Evolutionary conservation across 2,797 vertebrate genomes (phyloP).

Genomic region (Scyliorhinus canicula): DNA sequence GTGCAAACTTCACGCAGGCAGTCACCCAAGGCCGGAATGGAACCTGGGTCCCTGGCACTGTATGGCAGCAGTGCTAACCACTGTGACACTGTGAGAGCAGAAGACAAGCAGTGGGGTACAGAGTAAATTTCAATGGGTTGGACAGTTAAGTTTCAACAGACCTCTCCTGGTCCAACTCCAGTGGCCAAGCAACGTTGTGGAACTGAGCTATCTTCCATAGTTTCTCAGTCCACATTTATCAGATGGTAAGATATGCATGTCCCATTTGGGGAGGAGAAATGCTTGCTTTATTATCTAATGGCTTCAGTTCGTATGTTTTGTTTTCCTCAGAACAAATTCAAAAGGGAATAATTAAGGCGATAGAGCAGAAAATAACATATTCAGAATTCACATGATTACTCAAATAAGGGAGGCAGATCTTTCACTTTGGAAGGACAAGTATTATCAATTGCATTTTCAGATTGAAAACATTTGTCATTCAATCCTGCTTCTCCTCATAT

Average conservation of each 20-base stretch:
- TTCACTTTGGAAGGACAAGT: background rate
- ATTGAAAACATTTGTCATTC: background rate
- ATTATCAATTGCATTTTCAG: background rate
- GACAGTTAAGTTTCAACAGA: background rate
- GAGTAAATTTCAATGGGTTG: background rate
- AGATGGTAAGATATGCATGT: background rate
- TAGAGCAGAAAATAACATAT: background rate
- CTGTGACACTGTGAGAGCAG: too few relatives aligned
- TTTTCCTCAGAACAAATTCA: background rate
- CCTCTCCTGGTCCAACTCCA: background rate
- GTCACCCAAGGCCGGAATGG: too few relatives aligned
- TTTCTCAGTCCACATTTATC: background rate
- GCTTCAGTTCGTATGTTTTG: background rate
- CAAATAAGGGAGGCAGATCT: background rate
- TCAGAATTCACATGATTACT: background rate
- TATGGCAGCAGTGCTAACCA: too few relatives aligned
- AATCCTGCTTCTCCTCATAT: too few relatives aligned
- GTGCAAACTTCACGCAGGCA: too few relatives aligned
- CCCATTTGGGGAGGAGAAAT: background rate
- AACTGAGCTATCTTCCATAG: background rate
- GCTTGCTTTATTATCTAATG: background rate
- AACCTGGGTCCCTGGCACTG: too few relatives aligned
- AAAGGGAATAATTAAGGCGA: background rate
- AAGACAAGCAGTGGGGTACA: background rate
- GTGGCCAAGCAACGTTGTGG: background rate